Evolutionary conservation across 2,797 vertebrate genomes (phyloP), one percentile per base, ranked within the genome.

Genomic region (Anableps anableps): DNA sequence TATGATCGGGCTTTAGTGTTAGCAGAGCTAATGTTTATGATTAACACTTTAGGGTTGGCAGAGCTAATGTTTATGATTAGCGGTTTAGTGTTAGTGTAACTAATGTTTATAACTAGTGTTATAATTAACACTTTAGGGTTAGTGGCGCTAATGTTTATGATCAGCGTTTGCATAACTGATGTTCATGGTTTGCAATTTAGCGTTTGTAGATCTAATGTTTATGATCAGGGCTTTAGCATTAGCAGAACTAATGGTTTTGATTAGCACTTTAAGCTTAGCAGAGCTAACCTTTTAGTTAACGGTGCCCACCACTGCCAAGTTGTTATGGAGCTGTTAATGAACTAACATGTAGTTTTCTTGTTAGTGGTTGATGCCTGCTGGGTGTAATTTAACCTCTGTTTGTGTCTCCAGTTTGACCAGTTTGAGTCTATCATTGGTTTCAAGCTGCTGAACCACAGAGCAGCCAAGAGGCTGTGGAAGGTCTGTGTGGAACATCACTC

Each of bases 361-460:
- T 23, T 41, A 68, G 60, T 31, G 34, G 58, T 31, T 62, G 58
- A 31, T 36, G 60, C 60, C 60, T 64, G 60, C 31, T 64, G 60
- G 29, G 7, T 68, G 38, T 14, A 13, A 21, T 7, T 21, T 11
- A 38, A 21, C 3, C 2, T 74, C 3, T 77, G 9, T 60, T 1
- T 55, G 9, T 60, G 9, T 60, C 72, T 90, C 83, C 93, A 99
- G 98, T 98, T 98, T 95, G 98, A 99, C 88, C 98, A 99, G 89
- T 99, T 99, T 95, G 98, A 99, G 94, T 99, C 98, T 70, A 99
- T 97, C 2, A 99, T 99, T 83, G 98, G 98, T 50, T 99, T 99
- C 94, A 99, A 99, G 89, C 93, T 99, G 78, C 96, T 97, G 90
- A 99, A 99, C 91, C 98, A 99, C 66, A 93, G 98, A 93, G 97